Conservation (phyloP, 2,888 invertebrate species). For the Aspidiotus rigidus region DNA sequence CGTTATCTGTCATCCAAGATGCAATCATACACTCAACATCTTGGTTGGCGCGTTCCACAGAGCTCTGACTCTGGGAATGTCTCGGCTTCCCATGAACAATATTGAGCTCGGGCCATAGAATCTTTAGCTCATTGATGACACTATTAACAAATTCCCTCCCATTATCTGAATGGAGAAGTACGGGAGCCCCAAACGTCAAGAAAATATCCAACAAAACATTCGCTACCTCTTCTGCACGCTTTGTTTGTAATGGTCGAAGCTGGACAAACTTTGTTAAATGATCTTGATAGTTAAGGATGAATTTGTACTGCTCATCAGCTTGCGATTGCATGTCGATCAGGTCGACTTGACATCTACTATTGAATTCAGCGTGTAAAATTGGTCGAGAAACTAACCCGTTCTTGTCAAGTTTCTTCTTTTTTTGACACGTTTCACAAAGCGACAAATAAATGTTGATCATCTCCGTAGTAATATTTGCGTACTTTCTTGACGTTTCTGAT, state of each 20-base stretch:
- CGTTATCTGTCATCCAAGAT: neutral
- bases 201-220: too few species aligned
- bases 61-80: neutral
- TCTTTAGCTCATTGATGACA: neutral
- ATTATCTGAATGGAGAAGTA: slow-evolving; percentile 12
- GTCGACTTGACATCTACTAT: slow-evolving; percentile 42
- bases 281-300: too few species aligned
- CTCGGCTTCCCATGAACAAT: too few species aligned
- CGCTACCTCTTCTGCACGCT: too few species aligned
- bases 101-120: slow-evolving; percentile 5
- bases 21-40: neutral
- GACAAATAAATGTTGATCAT: too few species aligned
- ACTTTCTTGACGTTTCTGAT: slow-evolving; percentile 34
- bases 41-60: neutral
- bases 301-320: slow-evolving; percentile 39
- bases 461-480: slow-evolving; percentile 34
- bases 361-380: slow-evolving; percentile 38
- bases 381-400: slow-evolving; percentile 31
- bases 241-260: too few species aligned
- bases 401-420: neutral
- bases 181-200: neutral
- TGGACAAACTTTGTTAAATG: too few species aligned
- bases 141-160: slow-evolving; percentile 5
- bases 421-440: slow-evolving; percentile 4
- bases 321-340: slow-evolving; percentile 42